phyloP scores from a whole-genome alignment of 2,113 vertebrate genomes.

The Phodopus roborovskii region DNA sequence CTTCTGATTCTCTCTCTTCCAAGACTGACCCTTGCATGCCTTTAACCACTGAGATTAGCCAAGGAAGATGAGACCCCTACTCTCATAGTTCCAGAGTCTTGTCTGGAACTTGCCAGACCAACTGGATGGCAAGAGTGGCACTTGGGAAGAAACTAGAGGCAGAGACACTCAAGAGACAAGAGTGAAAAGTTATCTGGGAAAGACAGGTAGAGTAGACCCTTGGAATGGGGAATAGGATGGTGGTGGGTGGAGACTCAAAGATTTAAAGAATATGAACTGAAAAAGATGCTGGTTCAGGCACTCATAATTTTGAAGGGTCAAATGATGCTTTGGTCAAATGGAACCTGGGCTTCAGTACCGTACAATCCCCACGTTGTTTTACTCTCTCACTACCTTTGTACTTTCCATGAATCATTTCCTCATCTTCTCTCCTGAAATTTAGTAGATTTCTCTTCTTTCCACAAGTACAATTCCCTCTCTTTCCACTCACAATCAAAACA shows the following conservation, averaged over 20 bases:
- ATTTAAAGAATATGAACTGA: background rate
- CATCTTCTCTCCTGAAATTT: background rate
- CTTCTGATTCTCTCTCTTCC: background rate
- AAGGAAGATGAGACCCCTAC: background rate
- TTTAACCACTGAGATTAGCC: background rate
- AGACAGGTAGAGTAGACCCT: background rate
- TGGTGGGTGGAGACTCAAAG: background rate
- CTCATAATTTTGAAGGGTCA: background rate
- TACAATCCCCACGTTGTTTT: background rate
- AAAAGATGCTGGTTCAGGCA: background rate
- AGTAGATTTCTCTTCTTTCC: background rate
- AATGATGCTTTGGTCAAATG: background rate
- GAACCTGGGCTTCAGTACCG: background rate
- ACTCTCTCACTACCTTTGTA: background rate
- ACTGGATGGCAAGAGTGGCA: background rate
- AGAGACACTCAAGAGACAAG: background rate
- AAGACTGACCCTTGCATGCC: background rate
- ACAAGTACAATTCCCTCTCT: background rate
- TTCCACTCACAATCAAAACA: background rate
- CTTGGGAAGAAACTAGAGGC: background rate
- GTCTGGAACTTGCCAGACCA: background rate
- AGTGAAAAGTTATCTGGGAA: background rate
- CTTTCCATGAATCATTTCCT: fast-evolving
- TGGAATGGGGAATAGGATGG: background rate
- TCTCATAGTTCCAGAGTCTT: background rate